phyloP scores from a whole-genome alignment of 2,797 vertebrate species.

The Alca torda region DNA sequence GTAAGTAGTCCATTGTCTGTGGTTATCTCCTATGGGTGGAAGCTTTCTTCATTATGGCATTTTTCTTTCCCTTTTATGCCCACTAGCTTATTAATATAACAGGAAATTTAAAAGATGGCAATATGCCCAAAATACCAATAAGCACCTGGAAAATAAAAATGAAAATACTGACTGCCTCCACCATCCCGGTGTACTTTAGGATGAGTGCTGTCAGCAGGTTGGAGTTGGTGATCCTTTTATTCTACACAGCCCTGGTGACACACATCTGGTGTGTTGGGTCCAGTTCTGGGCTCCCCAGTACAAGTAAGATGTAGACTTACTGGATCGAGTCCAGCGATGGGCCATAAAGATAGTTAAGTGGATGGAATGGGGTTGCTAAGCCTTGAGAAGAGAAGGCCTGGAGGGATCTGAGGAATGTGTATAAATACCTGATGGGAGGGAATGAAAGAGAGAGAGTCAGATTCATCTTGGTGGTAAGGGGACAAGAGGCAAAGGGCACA shows the following conservation, averaged over 20 bases:
- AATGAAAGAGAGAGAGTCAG: background rate
- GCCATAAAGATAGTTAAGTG: background rate
- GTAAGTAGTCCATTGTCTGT: background rate
- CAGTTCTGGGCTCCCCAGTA: background rate
- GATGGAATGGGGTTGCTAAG: background rate
- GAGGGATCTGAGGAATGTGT: background rate
- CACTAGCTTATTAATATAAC: background rate
- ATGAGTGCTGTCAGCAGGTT: background rate
- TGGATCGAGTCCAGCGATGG: background rate
- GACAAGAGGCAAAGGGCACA: background rate
- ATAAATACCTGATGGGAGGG: background rate
- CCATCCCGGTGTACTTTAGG: background rate
- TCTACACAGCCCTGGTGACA: background rate
- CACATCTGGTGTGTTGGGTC: background rate
- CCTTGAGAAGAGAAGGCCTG: background rate
- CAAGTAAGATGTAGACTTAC: background rate
- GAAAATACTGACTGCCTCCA: background rate
- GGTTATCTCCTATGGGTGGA: background rate
- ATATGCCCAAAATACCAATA: background rate
- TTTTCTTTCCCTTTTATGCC: background rate
- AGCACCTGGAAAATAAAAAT: background rate
- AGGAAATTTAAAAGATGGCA: background rate
- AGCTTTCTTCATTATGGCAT: background rate
- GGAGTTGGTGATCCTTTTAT: background rate
- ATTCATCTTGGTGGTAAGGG: background rate